A percentile compares a stretch with the other conserved stretches of the same genome.
Conservation (phyloP, 2,888 invertebrate genomes). For the Mechanitis mazaeus region DNA sequence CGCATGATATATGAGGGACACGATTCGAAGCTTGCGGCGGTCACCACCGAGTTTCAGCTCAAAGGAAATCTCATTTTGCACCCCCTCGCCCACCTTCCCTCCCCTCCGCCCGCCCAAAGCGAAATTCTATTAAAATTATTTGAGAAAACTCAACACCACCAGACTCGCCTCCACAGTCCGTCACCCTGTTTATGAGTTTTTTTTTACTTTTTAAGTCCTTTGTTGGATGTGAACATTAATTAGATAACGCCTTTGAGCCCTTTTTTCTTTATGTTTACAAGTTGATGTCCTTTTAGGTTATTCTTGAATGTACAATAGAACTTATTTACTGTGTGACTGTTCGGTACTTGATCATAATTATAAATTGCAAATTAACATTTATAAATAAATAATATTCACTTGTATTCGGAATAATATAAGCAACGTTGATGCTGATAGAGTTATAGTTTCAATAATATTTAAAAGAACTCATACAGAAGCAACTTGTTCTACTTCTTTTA, state of each 20-base stretch:
- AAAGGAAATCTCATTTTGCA: slow-evolving; percentile 74
- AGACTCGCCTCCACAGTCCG: slow-evolving; percentile 34
- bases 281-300: not conserved
- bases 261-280: slow-evolving; percentile 9
- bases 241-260: slow-evolving; percentile 13
- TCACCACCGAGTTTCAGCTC: slow-evolving; percentile 56
- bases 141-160: slow-evolving; percentile 58
- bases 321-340: not conserved
- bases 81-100: slow-evolving; percentile 33
- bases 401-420: no score
- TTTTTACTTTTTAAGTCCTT: slow-evolving; percentile 12
- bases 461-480: no score
- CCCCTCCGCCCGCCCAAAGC: slow-evolving; percentile 34
- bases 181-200: slow-evolving; percentile 41
- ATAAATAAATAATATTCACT: no score
- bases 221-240: slow-evolving; percentile 15
- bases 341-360: no score
- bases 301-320: not conserved
- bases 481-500: no score
- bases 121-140: slow-evolving; percentile 74
- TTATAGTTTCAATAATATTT: no score
- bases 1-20: slow-evolving; percentile 57
- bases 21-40: slow-evolving; percentile 55
- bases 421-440: no score
- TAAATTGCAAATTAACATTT: no score